phyloP scores from a whole-genome alignment of 2,888 invertebrate species.

The Tachina lurida region DNA sequence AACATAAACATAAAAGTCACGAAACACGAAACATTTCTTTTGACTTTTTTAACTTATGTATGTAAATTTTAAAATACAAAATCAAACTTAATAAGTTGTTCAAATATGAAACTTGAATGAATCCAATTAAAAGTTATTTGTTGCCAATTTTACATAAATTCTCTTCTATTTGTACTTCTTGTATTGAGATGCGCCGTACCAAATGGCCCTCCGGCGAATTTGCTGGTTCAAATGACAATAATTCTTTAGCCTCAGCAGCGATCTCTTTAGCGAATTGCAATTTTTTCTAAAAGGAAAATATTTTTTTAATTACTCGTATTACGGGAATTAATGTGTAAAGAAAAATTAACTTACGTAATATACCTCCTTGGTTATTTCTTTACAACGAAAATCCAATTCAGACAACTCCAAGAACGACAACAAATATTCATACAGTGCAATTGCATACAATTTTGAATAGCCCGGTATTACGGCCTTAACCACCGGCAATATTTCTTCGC shows the following conservation, averaged over 20 bases:
- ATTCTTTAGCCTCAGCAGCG: slow-evolving; percentile 85
- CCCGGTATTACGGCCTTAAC: slow-evolving; percentile 87
- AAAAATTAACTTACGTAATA: slow-evolving; percentile 83
- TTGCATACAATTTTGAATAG: slow-evolving; percentile 84
- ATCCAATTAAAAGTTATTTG: slow-evolving; percentile 24
- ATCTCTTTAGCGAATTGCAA: slow-evolving; percentile 85
- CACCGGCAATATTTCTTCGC: slow-evolving; percentile 86
- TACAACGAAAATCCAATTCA: slow-evolving; percentile 85
- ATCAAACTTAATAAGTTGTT: no score
- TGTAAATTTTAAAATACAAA: no score
- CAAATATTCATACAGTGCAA: slow-evolving; percentile 90
- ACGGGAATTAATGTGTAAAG: neutral
- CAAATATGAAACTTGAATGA: neutral
- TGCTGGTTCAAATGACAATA: slow-evolving; percentile 88
- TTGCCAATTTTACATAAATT: slow-evolving; percentile 67
- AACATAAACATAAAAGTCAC: neutral
- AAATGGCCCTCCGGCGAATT: slow-evolving; percentile 88
- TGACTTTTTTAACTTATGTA: neutral
- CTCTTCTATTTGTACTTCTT: slow-evolving; percentile 78
- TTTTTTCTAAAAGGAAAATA: slow-evolving; percentile 81
- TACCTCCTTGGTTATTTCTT: slow-evolving; percentile 85
- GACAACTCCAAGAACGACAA: slow-evolving; percentile 86
- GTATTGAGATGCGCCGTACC: slow-evolving; percentile 77
- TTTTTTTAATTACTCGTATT: neutral
- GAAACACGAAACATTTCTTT: neutral